phyloP scores from a whole-genome alignment of 2,113 vertebrate genomes.

The Alethe diademata region DNA sequence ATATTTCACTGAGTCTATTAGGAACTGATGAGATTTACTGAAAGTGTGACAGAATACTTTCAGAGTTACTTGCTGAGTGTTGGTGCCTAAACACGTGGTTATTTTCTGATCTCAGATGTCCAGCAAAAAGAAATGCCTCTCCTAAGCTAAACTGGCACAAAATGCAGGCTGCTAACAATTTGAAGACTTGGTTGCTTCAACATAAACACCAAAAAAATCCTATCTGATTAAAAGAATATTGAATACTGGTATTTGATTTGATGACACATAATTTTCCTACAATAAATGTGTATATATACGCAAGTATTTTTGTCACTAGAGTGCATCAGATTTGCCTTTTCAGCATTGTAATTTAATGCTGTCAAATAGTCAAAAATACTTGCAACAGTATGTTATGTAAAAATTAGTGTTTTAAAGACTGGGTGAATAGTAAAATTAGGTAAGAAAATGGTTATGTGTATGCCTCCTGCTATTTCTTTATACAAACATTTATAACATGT shows the following conservation, averaged over 20 bases:
- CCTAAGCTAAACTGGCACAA: neutral
- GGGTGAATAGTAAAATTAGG: neutral
- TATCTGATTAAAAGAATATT: neutral
- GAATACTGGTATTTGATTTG: neutral
- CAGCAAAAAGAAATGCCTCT: neutral
- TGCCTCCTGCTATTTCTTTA: neutral
- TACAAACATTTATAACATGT: neutral
- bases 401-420: neutral
- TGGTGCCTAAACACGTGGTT: neutral
- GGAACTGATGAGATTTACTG: neutral
- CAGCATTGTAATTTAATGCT: neutral
- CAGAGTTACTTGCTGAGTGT: neutral
- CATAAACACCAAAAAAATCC: neutral
- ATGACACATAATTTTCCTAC: neutral
- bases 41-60: neutral
- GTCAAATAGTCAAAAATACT: neutral
- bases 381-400: neutral
- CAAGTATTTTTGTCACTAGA: neutral
- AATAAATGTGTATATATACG: neutral
- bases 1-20: neutral
- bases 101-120: neutral
- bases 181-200: neutral
- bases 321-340: neutral
- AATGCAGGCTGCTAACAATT: neutral
- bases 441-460: neutral